These are phyloP conservation scores for Amblyjoppa fuscipennis DNA, from an alignment of 2,888 invertebrate genomes.

Conservation along the genomic window DNA sequence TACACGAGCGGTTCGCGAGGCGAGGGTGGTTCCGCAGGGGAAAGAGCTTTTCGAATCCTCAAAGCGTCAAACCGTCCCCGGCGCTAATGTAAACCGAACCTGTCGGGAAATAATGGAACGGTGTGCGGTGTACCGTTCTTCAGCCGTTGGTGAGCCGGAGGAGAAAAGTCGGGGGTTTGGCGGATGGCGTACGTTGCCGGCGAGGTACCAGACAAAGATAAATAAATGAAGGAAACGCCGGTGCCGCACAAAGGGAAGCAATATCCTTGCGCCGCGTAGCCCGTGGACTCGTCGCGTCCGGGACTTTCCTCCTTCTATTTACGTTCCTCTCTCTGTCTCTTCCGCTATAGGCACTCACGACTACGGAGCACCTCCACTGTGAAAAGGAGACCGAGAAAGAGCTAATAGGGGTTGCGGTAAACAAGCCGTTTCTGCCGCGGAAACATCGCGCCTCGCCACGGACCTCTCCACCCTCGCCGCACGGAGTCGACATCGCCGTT, in stretches of 20 bases:
- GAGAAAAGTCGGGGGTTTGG: conserved; percentile 63
- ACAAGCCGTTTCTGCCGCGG: conserved; percentile 79
- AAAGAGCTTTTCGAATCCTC: conserved; percentile 64
- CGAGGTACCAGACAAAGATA: conserved; percentile 77
- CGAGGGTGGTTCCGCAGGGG: not conserved
- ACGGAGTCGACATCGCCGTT: conserved; percentile 48
- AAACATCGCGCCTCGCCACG: conserved; percentile 71
- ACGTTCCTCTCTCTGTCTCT: not conserved
- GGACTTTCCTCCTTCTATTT: conserved; percentile 27
- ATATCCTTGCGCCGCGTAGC: conserved; percentile 78
- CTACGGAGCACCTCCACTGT: not conserved
- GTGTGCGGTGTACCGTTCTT: conserved; percentile 25
- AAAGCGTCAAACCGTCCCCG: conserved; percentile 73
- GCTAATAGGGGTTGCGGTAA: conserved; percentile 81
- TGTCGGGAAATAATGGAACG: conserved; percentile 75
- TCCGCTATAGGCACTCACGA: conserved; percentile 19
- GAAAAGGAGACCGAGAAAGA: conserved; percentile 66
- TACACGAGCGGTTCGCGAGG: conserved; percentile 30
- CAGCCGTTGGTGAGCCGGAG: conserved; percentile 51
- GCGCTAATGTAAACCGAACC: conserved; percentile 76
- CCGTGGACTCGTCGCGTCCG: conserved; percentile 59
- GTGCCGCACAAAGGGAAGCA: conserved; percentile 79
- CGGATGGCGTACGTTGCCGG: conserved; percentile 50
- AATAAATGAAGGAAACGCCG: conserved; percentile 82
- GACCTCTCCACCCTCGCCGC: conserved; percentile 36